Percentiles rank a stretch among this genome's conserved stretches.
Evolutionary conservation across 2,888 invertebrate genomes (phyloP).

Genomic region (Asteroscopus sphinx): DNA sequence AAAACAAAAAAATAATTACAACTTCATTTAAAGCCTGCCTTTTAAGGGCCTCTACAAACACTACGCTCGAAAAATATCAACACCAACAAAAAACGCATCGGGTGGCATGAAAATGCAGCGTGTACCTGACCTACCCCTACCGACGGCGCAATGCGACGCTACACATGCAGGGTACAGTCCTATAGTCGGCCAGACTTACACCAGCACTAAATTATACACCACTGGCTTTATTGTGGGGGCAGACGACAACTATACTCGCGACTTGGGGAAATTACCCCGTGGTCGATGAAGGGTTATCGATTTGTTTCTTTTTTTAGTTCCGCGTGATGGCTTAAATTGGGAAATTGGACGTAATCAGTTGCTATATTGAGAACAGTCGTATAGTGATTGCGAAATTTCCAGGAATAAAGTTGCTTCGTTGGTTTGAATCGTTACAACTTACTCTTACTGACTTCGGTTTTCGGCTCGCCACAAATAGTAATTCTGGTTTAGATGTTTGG

Average conservation of each 20-base stretch:
- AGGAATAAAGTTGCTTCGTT: too few species aligned
- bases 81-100: conserved; percentile 21
- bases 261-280: conserved; percentile 59
- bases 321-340: neutral
- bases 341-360: too few species aligned
- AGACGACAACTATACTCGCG: conserved; percentile 58
- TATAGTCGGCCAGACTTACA: conserved; percentile 71
- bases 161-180: conserved; percentile 44
- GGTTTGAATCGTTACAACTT: too few species aligned
- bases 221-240: conserved; percentile 76
- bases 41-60: neutral
- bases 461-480: too few species aligned
- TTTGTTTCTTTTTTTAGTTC: conserved; percentile 12
- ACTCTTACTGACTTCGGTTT: too few species aligned
- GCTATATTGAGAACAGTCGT: too few species aligned
- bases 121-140: conserved; percentile 78
- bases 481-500: too few species aligned
- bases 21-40: neutral
- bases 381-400: too few species aligned
- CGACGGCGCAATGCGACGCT: conserved; percentile 72
- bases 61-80: conserved; percentile 15
- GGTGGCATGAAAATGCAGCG: conserved; percentile 50
- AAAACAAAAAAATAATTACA: too few species aligned
- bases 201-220: conserved; percentile 82
- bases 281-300: conserved; percentile 33